A percentile compares a stretch with the other conserved stretches of the same genome.
These are phyloP conservation scores for Arrhamphus sclerolepis DNA, from an alignment of 2,797 vertebrate species.

Conservation along the genomic window DNA sequence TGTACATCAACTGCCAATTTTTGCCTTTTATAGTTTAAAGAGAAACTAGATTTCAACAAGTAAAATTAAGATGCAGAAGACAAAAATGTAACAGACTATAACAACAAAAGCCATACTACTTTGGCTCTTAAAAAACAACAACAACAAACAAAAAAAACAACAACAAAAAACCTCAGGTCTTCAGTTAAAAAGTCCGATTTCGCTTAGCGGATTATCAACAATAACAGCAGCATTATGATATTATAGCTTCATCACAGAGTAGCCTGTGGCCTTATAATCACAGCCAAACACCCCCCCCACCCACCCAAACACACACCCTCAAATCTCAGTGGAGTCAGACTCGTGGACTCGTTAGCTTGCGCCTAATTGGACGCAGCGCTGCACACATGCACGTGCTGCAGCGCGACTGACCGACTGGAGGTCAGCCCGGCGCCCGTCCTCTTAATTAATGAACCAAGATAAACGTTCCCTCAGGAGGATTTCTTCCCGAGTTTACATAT, in stretches of 20 bases:
- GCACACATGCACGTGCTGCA: slow-evolving; percentile 37
- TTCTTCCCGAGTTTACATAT: slow-evolving; percentile 54
- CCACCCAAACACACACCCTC: neutral
- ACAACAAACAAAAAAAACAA: too few relatives aligned
- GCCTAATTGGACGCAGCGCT: slow-evolving; percentile 69
- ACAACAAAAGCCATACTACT: too few relatives aligned
- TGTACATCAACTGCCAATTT: too few relatives aligned
- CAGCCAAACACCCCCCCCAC: slow-evolving; percentile 3
- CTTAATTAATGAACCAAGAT: slow-evolving; percentile 62
- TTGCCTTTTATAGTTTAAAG: too few relatives aligned
- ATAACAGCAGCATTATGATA: slow-evolving; percentile 18
- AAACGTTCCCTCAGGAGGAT: slow-evolving; percentile 54
- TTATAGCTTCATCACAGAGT: slow-evolving; percentile 12
- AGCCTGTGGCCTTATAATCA: slow-evolving; percentile 52
- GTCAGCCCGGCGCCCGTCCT: slow-evolving; percentile 16
- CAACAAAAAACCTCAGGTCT: slow-evolving; percentile 6
- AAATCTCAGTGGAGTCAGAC: slow-evolving; percentile 46
- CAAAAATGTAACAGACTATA: too few relatives aligned
- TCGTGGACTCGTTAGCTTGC: slow-evolving; percentile 35
- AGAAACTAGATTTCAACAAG: too few relatives aligned
- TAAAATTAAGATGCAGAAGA: too few relatives aligned
- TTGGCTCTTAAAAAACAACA: too few relatives aligned
- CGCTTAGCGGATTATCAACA: slow-evolving; percentile 42
- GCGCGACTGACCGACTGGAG: slow-evolving; percentile 37
- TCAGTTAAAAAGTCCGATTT: slow-evolving; percentile 28